Percentiles rank a stretch among this genome's conserved stretches.
Conservation (phyloP, 2,888 invertebrate species). For the Leptarthrus brevirostris region DNA sequence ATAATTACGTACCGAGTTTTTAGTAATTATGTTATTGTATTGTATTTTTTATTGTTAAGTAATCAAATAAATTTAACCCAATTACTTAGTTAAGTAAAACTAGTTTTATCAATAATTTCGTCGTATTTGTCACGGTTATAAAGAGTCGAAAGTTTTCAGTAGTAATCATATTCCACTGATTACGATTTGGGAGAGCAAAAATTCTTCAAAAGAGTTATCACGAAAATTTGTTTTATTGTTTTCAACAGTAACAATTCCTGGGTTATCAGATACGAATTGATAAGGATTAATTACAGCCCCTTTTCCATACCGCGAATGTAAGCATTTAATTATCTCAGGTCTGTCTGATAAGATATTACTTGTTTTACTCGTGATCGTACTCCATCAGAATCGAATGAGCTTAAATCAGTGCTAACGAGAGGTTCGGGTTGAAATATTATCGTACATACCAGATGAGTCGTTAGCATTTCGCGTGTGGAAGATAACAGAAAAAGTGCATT, state of each 20-base stretch:
- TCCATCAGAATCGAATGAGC: slow-evolving; percentile 1
- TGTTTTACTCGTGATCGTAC: slow-evolving; percentile 7
- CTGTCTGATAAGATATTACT: slow-evolving; percentile 25
- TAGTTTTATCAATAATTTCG: too few relatives aligned
- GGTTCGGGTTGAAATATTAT: not conserved
- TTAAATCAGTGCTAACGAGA: not conserved
- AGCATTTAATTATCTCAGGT: slow-evolving; percentile 18
- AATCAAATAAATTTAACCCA: too few relatives aligned
- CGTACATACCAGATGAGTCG: not conserved
- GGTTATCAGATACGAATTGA: slow-evolving; percentile 17
- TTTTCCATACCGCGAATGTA: not conserved
- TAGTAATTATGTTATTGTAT: too few relatives aligned
- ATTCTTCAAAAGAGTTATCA: not conserved
- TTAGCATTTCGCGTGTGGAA: not conserved
- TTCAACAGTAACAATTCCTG: slow-evolving; percentile 7
- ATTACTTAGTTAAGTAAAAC: too few relatives aligned
- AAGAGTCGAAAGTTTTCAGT: too few relatives aligned
- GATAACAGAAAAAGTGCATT: not conserved
- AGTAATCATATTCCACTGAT: too few relatives aligned
- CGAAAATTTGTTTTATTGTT: slow-evolving; percentile 5
- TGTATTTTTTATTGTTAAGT: too few relatives aligned
- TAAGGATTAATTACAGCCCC: slow-evolving; percentile 26
- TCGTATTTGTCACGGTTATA: too few relatives aligned
- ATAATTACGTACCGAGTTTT: too few relatives aligned
- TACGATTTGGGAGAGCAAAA: too few relatives aligned